Conservation (phyloP, 2,888 invertebrate genomes). For the Plebejus melissa region DNA sequence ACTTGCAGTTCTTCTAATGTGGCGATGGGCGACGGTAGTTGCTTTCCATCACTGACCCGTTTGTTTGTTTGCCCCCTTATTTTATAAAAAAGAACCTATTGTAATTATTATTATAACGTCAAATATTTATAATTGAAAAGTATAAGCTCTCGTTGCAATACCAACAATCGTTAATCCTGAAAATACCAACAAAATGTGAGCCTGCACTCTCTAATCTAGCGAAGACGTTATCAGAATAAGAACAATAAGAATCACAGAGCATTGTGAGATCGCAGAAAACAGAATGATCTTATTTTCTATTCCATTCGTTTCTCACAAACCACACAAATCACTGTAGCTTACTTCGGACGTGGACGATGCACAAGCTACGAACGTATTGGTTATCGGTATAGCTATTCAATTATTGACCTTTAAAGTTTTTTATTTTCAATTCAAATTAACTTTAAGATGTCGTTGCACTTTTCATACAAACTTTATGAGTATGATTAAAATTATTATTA, state of each 20-base stretch:
- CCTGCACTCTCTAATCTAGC: constrained; percentile 23
- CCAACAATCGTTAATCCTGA: not conserved
- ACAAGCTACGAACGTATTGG: constrained; percentile 24
- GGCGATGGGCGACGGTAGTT: no score
- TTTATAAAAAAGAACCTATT: not conserved
- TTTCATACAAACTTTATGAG: no score
- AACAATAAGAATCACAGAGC: constrained; percentile 30
- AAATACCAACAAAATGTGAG: not conserved
- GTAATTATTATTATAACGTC: not conserved
- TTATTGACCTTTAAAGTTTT: no score
- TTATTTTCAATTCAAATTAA: no score
- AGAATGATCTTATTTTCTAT: constrained; percentile 63
- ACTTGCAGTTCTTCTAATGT: no score
- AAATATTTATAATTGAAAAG: not conserved
- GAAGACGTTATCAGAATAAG: constrained; percentile 29
- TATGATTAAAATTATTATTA: no score
- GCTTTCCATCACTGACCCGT: no score
- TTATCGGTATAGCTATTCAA: not conserved
- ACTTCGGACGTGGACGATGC: constrained; percentile 29
- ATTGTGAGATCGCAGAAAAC: constrained; percentile 41
- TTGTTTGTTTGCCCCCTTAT: no score
- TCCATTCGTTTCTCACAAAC: constrained; percentile 59
- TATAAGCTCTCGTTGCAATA: not conserved
- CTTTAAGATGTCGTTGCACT: no score
- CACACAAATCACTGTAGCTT: constrained; percentile 56